Evolutionary conservation across 2,888 invertebrate genomes (phyloP).

Genomic region (Sinodicranocentrus sp.): DNA sequence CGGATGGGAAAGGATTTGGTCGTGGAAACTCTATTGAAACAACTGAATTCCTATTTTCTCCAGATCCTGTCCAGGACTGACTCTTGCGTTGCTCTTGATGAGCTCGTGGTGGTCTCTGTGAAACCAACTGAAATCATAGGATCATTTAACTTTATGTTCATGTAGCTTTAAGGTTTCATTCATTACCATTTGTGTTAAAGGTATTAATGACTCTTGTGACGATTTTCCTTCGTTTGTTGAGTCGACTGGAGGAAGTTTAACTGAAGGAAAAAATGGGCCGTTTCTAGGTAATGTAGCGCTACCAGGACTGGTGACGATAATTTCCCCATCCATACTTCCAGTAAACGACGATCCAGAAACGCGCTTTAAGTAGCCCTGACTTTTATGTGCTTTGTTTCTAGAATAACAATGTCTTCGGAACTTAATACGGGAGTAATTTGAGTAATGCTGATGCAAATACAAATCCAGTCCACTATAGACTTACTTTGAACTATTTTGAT

Average conservation of each 20-base stretch:
- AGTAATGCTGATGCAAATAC: background rate
- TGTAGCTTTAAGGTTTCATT: background rate
- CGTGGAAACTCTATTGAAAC: conserved; percentile 58
- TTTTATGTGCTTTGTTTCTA: conserved; percentile 54
- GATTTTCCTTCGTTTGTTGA: conserved; percentile 47
- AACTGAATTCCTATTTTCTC: conserved; percentile 59
- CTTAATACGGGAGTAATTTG: too few relatives aligned
- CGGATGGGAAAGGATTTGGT: conserved; percentile 36
- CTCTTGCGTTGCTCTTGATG: conserved; percentile 69
- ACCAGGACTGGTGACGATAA: conserved; percentile 22
- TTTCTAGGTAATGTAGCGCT: conserved; percentile 72
- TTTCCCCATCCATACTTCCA: conserved; percentile 70
- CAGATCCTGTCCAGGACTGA: conserved; percentile 67
- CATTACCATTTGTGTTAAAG: conserved; percentile 71
- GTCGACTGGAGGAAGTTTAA: conserved; percentile 63
- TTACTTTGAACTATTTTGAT: conserved; percentile 66
- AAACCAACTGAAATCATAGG: conserved; percentile 65
- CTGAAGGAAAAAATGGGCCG: conserved; percentile 37
- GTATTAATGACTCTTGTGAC: conserved; percentile 65
- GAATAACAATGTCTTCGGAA: background rate
- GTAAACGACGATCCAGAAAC: conserved; percentile 67
- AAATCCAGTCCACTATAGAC: background rate
- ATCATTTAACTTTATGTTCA: conserved; percentile 32
- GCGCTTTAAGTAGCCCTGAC: conserved; percentile 58
- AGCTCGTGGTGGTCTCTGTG: conserved; percentile 72